Evolutionary conservation across 2,113 vertebrate species (phyloP).

Genomic region (Castor canadensis): DNA sequence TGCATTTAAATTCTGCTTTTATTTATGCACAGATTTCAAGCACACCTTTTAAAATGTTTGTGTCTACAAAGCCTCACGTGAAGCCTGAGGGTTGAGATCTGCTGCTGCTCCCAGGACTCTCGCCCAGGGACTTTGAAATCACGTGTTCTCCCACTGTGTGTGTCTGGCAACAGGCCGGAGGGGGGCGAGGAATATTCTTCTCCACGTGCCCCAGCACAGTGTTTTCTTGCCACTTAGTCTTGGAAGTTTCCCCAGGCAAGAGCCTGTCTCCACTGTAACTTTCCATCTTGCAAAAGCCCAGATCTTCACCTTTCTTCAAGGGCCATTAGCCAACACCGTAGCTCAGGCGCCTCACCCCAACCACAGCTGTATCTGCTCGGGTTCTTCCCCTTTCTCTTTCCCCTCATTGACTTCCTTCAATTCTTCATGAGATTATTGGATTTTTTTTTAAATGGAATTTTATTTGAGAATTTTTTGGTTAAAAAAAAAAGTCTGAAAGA

Average conservation of each 20-base stretch:
- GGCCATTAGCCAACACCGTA: accelerated
- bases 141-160: neutral
- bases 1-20: neutral
- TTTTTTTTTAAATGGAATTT: no score
- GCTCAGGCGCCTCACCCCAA: neutral
- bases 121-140: no score
- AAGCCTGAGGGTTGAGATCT: no score
- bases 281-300: neutral
- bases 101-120: neutral
- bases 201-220: no score
- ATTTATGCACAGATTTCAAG: neutral
- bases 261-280: neutral
- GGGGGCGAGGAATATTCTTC: no score
- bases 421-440: neutral
- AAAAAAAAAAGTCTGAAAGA: neutral
- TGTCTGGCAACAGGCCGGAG: no score
- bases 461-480: no score
- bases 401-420: neutral
- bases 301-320: neutral
- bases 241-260: no score
- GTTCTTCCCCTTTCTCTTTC: neutral
- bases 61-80: neutral
- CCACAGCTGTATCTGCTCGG: neutral
- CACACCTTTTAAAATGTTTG: neutral
- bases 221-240: neutral